Evolutionary conservation across 2,113 vertebrate genomes (phyloP), one percentile per base, ranked within the genome.

Genomic region (Microtus richardsoni): DNA sequence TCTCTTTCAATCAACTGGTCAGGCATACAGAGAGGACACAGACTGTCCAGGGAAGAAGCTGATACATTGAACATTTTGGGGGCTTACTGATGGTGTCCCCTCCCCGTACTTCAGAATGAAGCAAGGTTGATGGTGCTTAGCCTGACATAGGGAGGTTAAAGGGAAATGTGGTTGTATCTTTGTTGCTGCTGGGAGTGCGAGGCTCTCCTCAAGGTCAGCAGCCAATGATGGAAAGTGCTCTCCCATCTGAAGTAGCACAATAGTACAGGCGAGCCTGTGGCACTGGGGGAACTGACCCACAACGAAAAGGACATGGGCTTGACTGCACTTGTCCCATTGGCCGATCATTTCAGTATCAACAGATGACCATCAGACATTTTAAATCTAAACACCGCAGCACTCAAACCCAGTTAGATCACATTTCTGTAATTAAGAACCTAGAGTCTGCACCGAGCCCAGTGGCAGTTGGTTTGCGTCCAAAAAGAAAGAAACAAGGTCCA

Each of bases 271-370:
- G 22, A 36, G 24, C 33, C 41, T 33, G 22, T 17, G 41, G 2
- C 1, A 17, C 60, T 1, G 0, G 8, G 60, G 52, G 39, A 26
- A 26, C 7, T 54, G 6, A 12, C 0, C 1, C 0, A 3, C 44
- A 9, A 28, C 22, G 19, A 12, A 73, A 22, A 2, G 36, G 0
- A 0, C 4, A 1, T n/a, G 49, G 5, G 4, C 30, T 82, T 39
- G 16, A 49, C 17, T 52, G 5, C 7, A 2, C 6, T 70, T 4
- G 5, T 5, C 26, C 14, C 44, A 44, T 8, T 2, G 3, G 33
- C 19, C 7, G 12, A 1, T 11, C 68, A 9, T 52, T 88, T 78
- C 22, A 26, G 1, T 33, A 4, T 80, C 36, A 41, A 41, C 17
- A 9, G 36, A 62, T 60, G 33, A 16, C 44, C 33, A 22, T 26